Percentiles rank a stretch among this genome's conserved stretches.
These are phyloP conservation scores for Ypsolopha sequella DNA, from an alignment of 2,888 invertebrate species.

Conservation along the genomic window DNA sequence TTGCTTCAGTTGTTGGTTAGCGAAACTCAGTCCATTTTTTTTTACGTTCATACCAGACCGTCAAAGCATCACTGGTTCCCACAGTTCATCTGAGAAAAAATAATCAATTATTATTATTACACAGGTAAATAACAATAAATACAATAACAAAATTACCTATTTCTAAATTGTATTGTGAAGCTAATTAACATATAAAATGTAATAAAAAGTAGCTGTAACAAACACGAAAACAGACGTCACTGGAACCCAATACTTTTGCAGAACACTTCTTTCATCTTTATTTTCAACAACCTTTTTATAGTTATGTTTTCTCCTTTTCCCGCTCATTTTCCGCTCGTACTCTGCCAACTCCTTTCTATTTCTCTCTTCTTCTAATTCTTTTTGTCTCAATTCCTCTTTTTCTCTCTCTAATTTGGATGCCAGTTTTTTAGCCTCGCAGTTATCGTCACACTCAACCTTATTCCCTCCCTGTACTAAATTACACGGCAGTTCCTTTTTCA, in stretches of 20 bases:
- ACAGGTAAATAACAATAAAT: too few relatives aligned
- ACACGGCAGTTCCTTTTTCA: slow-evolving; percentile 81
- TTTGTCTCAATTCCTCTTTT: slow-evolving; percentile 67
- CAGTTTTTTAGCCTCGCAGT: slow-evolving; percentile 71
- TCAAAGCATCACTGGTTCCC: too few relatives aligned
- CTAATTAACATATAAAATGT: not conserved
- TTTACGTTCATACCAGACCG: too few relatives aligned
- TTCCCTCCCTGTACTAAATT: slow-evolving; percentile 61
- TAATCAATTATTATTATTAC: too few relatives aligned
- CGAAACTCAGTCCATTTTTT: too few relatives aligned
- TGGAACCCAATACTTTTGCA: slow-evolving; percentile 57
- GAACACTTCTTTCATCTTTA: slow-evolving; percentile 48
- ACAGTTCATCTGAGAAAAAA: too few relatives aligned
- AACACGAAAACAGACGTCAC: slow-evolving; percentile 33
- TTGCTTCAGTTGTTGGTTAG: too few relatives aligned
- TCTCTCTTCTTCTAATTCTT: slow-evolving; percentile 72
- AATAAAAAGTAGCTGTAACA: slow-evolving; percentile 14
- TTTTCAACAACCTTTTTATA: slow-evolving; percentile 52
- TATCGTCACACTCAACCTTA: slow-evolving; percentile 72
- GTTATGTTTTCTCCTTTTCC: slow-evolving; percentile 70
- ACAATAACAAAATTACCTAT: too few relatives aligned
- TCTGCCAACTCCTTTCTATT: slow-evolving; percentile 81
- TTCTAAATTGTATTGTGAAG: too few relatives aligned
- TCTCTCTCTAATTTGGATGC: slow-evolving; percentile 65
- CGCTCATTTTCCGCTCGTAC: slow-evolving; percentile 82